Evolutionary conservation across 2,888 invertebrate species (phyloP).

Genomic region (Julus scanicus): DNA sequence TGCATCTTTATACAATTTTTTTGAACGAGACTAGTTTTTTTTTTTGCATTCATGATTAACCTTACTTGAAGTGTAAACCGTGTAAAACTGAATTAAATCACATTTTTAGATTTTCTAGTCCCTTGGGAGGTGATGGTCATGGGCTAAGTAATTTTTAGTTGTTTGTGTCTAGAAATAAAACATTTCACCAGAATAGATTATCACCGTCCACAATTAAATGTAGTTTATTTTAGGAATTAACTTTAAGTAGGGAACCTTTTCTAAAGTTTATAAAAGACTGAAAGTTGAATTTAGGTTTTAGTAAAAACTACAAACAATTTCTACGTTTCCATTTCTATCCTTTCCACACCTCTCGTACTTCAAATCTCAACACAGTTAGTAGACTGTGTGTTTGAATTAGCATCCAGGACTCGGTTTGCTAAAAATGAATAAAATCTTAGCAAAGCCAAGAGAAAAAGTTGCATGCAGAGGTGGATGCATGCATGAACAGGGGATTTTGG

Average conservation of each 20-base stretch:
- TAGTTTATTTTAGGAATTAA: background rate
- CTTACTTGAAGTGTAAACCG: too few species aligned
- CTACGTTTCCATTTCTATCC: background rate
- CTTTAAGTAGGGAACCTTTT: background rate
- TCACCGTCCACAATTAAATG: background rate
- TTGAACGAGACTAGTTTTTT: too few species aligned
- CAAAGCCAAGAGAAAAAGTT: background rate
- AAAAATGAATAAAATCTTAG: conserved; percentile 25
- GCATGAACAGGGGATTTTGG: conserved; percentile 25
- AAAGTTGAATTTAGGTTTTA: background rate
- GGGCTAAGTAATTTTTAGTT: background rate
- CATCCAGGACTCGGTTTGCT: conserved; percentile 9
- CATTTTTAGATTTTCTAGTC: background rate
- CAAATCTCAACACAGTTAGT: background rate
- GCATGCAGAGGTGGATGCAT: background rate
- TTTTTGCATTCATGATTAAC: too few species aligned
- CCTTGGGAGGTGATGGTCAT: background rate
- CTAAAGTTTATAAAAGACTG: background rate
- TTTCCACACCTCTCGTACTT: background rate
- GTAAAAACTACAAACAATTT: background rate
- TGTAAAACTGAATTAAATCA: background rate
- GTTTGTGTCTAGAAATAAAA: conserved; percentile 7
- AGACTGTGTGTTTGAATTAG: background rate
- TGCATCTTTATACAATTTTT: too few species aligned
- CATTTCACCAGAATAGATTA: background rate